Evolutionary conservation across 2,888 invertebrate species (phyloP), one percentile per base, ranked within the genome.

Genomic region (Acanthoscelides obtectus): DNA sequence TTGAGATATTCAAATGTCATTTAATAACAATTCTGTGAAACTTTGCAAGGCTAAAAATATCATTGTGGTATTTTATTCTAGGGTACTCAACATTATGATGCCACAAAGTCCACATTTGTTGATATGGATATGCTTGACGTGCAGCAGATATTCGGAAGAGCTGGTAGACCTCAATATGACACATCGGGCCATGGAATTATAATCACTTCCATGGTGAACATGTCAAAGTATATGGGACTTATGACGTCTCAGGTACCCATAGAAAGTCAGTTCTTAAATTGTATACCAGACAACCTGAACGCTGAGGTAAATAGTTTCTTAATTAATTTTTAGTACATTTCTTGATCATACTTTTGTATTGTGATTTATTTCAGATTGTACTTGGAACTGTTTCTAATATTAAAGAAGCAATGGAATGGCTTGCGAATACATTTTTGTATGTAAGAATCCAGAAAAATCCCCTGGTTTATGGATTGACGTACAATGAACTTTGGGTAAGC

Each of bases 1-100:
- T n/a, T n/a, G n/a, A n/a, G n/a, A n/a, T n/a, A n/a, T n/a, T n/a
- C n/a, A n/a, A n/a, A n/a, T n/a, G n/a, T n/a, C n/a, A n/a, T n/a
- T n/a, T n/a, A n/a, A n/a, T n/a, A n/a, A n/a, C n/a, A n/a, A n/a
- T n/a, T n/a, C n/a, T n/a, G n/a, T n/a, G n/a, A n/a, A n/a, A n/a
- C n/a, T n/a, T n/a, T n/a, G n/a, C n/a, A n/a, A n/a, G n/a, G n/a
- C n/a, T n/a, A n/a, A n/a, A n/a, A n/a, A n/a, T n/a, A n/a, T n/a
- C n/a, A n/a, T 3, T 65, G 27, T 22, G 63, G 45, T 72, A 45
- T 74, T 74, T 74, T 71, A 77, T 81, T 80, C 20, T 86, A 95
- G 94, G 97, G 98, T 25, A 99, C 99, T 8, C 97, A 98, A 84
- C 94, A 99, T 76, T 99, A 99, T 85, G 98, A 99, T 86, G 93